Percentiles rank a stretch among this genome's conserved stretches.
These are phyloP conservation scores for Marronus borbonicus DNA, from an alignment of 2,888 invertebrate species.

Conservation along the genomic window DNA sequence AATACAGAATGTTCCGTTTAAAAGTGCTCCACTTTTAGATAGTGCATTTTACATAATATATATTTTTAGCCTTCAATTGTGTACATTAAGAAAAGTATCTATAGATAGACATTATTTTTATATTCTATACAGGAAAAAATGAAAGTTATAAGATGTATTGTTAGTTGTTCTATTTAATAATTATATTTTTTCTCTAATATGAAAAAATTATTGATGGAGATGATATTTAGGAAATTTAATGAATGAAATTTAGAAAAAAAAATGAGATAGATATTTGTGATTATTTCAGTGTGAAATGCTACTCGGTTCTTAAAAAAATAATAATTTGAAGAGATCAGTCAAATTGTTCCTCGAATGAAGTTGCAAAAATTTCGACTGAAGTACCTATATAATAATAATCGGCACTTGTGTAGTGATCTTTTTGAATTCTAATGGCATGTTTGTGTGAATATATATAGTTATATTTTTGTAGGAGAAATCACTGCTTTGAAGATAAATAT, in stretches of 20 bases:
- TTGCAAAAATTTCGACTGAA: slow-evolving; percentile 18
- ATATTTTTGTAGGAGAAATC: slow-evolving; percentile 48
- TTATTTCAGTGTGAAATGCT: slow-evolving; percentile 31
- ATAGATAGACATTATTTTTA: slow-evolving; percentile 34
- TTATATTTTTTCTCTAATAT: slow-evolving; percentile 11
- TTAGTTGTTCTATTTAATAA: slow-evolving; percentile 35
- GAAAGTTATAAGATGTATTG: slow-evolving; percentile 49
- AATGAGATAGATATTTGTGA: slow-evolving; percentile 46
- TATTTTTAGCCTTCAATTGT: slow-evolving; percentile 32
- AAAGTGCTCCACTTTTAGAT: neutral
- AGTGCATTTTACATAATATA: neutral
- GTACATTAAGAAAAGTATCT: slow-evolving; percentile 13
- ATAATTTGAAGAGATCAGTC: slow-evolving; percentile 24
- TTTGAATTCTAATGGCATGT: slow-evolving; percentile 61
- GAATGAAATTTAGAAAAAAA: slow-evolving; percentile 1
- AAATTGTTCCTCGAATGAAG: slow-evolving; percentile 56
- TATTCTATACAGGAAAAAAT: slow-evolving; percentile 32
- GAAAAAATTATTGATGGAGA: slow-evolving; percentile 13
- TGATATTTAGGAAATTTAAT: slow-evolving; percentile 32
- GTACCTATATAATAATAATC: slow-evolving; percentile 54
- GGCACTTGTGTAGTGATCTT: slow-evolving; percentile 46
- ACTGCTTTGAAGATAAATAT: neutral
- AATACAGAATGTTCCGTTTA: no score
- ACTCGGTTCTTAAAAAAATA: slow-evolving; percentile 17
- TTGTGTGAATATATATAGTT: slow-evolving; percentile 60